Evolutionary conservation across 2,888 invertebrate species (phyloP), one percentile per base, ranked within the genome.

Genomic region (Dinocampus coccinellae): DNA sequence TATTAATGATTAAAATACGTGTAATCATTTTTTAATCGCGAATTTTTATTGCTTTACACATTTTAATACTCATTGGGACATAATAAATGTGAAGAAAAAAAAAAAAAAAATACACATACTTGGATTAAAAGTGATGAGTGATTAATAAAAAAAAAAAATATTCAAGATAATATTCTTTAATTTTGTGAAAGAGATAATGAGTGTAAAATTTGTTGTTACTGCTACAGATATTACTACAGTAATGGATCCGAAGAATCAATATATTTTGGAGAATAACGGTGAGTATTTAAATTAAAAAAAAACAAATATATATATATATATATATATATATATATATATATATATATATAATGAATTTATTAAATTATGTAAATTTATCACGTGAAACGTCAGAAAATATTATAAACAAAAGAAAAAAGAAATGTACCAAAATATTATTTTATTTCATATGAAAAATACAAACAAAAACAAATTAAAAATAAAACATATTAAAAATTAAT

Each of bases 231-330:
- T 81, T 66, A 76, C 82, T 66, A 76, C 82, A 26, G 80, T 82
- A 70, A 85, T 86, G 85, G 85, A 84, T 76, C 81, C 83, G 26
- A 86, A 84, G 78, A 83, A 87, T 79, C 84, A 80, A 52, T 86
- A 87, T 77, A 79, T 84, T 61, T 80, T 85, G 61, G 83, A 85
- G 61, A 82, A 80, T 58, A 78, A 81, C 72, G 83, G 84, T 85
- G 74, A 85, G 84, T 76, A 70, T 16, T 33, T 52, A 6, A 10
- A 11, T 9, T 4, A 16, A 16, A 52, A 16, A 29, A 20, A 16
- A 60, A 29, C 9, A 29, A 16, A 60, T 24, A 9, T 7, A 29
- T 24, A 60, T 34, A 13, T 16, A 24, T 60, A 29, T 57, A 57
- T 7, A 29, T 4, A 29, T 29, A 4, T 7, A 29, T 29, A 29